Base-by-base conservation (phyloP, 2,113 vertebrate species). In the Psittacula cyanocephala region DNA sequence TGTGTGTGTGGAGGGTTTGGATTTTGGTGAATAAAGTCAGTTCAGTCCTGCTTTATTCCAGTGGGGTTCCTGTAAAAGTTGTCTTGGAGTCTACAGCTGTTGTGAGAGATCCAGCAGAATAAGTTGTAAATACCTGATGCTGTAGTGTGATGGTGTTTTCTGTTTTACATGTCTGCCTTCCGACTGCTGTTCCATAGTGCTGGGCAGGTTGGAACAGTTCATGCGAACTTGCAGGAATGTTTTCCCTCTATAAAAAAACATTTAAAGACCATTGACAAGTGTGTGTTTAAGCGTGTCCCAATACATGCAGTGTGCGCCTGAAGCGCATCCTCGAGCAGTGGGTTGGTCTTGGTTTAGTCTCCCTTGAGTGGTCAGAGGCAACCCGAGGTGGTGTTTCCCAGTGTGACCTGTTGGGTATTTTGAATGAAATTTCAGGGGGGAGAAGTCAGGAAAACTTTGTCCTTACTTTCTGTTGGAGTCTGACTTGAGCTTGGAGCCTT, bases 251-350 rank as follows among this genome's bases (percentile, higher is more conserved):
- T 29, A 8, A 31, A 10, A 19, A 27, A 16, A 33, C 8, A 1
- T 35, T 59, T 59, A 35, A 35, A 35, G 33, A 24, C 57, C 33
- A 35, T 16, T 59, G 57, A 24, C 9, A 35, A 35, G 6, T 10
- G 22, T 35, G 33, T 16, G 33, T 7, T 59, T 35, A 59, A 35
- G 33, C 4, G 9, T 71, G 57, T 68, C 23, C 46, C 75, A 10
- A 0, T 28, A 6, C 14, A 10, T 60, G 74, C 59, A 25, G 19
- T 1, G 0, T 6, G 64, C 9, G 37, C 74, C 41, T 57, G 20
- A 57, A 57, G 39, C 7, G 3, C 28, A 7, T 82, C 59, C 55
- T 84, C 0, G 0, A 33, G 50, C 55, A 0, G 0, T 1, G 47
- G 9, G 29, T 4, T 2, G 3, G 2, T 7, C 27, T 17, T 25